Conservation (phyloP, 2,888 invertebrate genomes). For the Drosophila paracracens region DNA sequence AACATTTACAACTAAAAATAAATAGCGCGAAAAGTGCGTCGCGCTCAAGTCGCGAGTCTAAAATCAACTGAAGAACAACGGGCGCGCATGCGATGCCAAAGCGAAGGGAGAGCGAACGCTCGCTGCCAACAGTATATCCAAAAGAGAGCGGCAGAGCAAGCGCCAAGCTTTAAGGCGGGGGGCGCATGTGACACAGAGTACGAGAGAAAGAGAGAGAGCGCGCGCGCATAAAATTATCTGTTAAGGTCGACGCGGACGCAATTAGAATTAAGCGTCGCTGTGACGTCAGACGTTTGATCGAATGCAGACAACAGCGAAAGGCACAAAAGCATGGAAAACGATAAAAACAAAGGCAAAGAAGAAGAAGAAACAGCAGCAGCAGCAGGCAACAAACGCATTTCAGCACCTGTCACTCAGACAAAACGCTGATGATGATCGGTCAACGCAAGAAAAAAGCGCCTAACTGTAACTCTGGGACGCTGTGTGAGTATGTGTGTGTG, state of each 20-base stretch:
- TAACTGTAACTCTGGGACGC: constrained; percentile 58
- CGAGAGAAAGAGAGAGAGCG: constrained; percentile 11
- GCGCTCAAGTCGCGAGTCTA: constrained; percentile 54
- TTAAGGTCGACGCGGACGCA: constrained; percentile 53
- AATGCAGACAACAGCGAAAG: constrained; percentile 19
- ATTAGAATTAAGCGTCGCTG: constrained; percentile 32
- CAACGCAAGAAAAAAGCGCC: constrained; percentile 48
- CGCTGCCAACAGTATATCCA: not conserved
- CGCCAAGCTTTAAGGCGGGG: constrained; percentile 23
- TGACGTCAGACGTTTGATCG: constrained; percentile 38
- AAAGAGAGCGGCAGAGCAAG: constrained; percentile 13
- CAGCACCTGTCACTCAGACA: constrained; percentile 63
- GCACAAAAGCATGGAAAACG: constrained; percentile 8
- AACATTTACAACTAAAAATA: constrained; percentile 29
- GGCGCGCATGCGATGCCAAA: constrained; percentile 75
- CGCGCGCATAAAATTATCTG: constrained; percentile 53
- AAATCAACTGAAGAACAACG: constrained; percentile 62
- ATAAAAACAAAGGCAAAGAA: constrained; percentile 17
- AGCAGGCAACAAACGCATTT: constrained; percentile 36
- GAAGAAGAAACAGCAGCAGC: constrained; percentile 23
- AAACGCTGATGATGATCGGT: constrained; percentile 53
- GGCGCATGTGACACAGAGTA: constrained; percentile 5
- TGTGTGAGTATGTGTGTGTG: constrained; percentile 14
- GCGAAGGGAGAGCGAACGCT: constrained; percentile 8
- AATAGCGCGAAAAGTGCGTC: constrained; percentile 37